phyloP scores from a whole-genome alignment of 2,113 vertebrate genomes.

The Calypte anna region DNA sequence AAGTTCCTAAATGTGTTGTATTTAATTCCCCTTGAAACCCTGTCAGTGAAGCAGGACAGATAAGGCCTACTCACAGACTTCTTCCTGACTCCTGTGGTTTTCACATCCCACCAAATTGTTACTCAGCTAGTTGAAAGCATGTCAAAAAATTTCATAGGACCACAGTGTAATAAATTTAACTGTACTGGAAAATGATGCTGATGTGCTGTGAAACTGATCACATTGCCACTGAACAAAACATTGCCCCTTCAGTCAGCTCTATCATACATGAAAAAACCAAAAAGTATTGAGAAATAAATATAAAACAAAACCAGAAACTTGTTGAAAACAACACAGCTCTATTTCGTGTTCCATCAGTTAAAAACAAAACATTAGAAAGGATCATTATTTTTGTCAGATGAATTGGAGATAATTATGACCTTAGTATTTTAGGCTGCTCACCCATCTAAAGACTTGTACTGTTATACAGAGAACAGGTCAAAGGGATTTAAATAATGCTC shows the following conservation, averaged over 20 bases:
- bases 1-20: background rate
- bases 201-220: background rate
- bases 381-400: background rate
- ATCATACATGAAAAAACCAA: background rate
- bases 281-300: background rate
- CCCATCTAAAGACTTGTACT: background rate
- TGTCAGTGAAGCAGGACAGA: background rate
- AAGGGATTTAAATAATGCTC: background rate
- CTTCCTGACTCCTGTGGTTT: constrained; percentile 20
- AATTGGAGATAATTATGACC: background rate
- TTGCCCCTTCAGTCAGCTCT: background rate
- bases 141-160: background rate
- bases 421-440: background rate
- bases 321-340: background rate
- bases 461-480: background rate
- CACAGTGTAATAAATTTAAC: background rate
- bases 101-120: constrained; percentile 2
- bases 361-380: background rate
- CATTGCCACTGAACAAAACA: background rate
- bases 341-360: background rate
- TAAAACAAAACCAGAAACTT: background rate
- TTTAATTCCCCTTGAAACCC: background rate
- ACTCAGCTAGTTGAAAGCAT: background rate
- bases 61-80: background rate
- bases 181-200: background rate